phyloP scores from a whole-genome alignment of 1,140 invertebrate genomes.

The Drosophila sproati region DNA sequence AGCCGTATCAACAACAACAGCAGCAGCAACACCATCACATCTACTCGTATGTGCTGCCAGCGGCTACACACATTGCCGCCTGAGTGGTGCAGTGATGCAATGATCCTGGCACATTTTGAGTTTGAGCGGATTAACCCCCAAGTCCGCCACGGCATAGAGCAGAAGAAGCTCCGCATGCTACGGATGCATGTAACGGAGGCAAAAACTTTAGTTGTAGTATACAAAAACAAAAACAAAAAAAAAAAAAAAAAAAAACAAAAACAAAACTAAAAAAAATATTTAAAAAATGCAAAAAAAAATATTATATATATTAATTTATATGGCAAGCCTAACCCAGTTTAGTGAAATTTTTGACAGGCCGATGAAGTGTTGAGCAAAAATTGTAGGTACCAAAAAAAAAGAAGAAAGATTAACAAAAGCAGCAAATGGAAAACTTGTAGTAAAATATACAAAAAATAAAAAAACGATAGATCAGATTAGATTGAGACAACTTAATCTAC shows the following conservation, averaged over 20 bases:
- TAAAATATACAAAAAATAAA: constrained; percentile 74
- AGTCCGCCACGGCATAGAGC: constrained; percentile 42
- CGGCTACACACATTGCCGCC: constrained; percentile 77
- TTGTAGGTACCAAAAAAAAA: constrained; percentile 51
- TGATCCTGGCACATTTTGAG: constrained; percentile 53
- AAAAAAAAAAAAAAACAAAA: constrained; percentile 45
- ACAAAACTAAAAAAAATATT: constrained; percentile 29
- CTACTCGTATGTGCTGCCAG: constrained; percentile 80
- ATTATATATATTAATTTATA: constrained; percentile 56
- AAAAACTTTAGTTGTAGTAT: constrained; percentile 71
- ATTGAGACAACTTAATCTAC: constrained; percentile 52
- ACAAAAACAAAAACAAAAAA: constrained; percentile 40
- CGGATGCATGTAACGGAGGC: constrained; percentile 71
- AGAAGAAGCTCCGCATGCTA: constrained; percentile 69
- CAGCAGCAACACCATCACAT: constrained; percentile 54
- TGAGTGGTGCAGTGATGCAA: constrained; percentile 43
- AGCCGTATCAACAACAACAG: constrained; percentile 30
- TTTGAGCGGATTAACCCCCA: constrained; percentile 46
- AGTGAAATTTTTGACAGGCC: constrained; percentile 79
- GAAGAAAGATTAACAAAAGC: constrained; percentile 27
- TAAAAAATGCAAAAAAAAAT: constrained; percentile 52
- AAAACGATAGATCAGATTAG: constrained; percentile 68
- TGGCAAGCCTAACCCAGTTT: constrained; percentile 74
- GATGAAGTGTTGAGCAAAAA: constrained; percentile 41
- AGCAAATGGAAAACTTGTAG: constrained; percentile 69